These are phyloP conservation scores for Wiebesia pumilae DNA, from an alignment of 1,140 invertebrate species.

Conservation along the genomic window DNA sequence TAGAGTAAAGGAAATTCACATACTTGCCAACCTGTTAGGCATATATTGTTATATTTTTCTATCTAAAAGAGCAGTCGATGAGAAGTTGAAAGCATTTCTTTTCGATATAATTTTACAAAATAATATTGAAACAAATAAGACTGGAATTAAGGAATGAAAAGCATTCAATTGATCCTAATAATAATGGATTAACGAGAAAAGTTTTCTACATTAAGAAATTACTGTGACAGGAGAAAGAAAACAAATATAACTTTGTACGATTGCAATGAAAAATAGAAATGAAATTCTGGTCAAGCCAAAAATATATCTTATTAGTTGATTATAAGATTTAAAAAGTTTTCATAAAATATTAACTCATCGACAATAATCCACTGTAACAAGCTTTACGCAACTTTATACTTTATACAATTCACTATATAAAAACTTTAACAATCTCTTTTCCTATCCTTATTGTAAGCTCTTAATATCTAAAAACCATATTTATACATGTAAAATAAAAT, in stretches of 20 bases:
- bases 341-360: too few relatives aligned
- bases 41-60: too few relatives aligned
- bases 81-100: not conserved
- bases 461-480: too few relatives aligned
- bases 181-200: not conserved
- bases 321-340: not conserved
- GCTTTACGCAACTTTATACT: too few relatives aligned
- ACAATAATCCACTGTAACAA: too few relatives aligned
- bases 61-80: too few relatives aligned
- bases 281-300: not conserved
- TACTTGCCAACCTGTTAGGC: too few relatives aligned
- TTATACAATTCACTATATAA: too few relatives aligned
- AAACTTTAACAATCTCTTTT: too few relatives aligned
- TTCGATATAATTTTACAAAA: not conserved
- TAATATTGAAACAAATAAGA: not conserved
- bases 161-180: not conserved
- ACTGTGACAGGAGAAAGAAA: not conserved
- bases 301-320: not conserved
- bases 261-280: not conserved
- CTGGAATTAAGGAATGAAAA: not conserved
- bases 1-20: too few relatives aligned
- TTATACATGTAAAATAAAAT: too few relatives aligned
- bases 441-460: too few relatives aligned
- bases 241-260: not conserved
- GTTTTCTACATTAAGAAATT: not conserved